These are phyloP conservation scores for Luscinia luscinia DNA, from an alignment of 2,797 vertebrate species.

Conservation along the genomic window DNA sequence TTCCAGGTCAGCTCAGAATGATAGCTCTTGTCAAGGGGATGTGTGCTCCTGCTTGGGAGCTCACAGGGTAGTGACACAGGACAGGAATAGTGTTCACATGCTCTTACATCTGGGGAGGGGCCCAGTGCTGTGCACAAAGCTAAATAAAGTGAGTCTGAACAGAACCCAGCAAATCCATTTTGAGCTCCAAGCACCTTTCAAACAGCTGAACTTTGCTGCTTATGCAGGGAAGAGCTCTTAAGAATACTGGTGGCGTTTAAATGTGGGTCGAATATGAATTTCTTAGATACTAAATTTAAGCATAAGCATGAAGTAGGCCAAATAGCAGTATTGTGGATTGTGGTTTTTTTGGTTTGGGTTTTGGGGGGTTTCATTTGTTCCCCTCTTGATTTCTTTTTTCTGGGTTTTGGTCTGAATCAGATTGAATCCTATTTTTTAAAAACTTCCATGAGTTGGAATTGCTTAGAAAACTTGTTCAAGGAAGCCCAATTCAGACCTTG, in stretches of 20 bases:
- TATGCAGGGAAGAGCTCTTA: not conserved
- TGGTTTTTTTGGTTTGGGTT: fast-evolving
- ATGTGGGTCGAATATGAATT: not conserved
- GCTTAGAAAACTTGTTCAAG: not conserved
- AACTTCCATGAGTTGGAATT: not conserved
- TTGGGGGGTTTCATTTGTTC: fast-evolving
- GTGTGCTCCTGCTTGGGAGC: not conserved
- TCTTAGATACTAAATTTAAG: not conserved
- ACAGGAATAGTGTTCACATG: not conserved
- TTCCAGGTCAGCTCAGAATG: not conserved
- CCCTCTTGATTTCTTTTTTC: not conserved
- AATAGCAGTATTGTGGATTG: not conserved
- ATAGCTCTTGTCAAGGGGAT: not conserved
- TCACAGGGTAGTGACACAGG: not conserved
- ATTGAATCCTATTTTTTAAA: not conserved
- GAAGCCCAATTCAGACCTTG: not conserved
- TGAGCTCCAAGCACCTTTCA: not conserved
- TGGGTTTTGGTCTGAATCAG: not conserved
- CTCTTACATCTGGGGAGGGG: not conserved
- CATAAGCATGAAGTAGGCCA: not conserved
- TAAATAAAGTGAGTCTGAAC: not conserved
- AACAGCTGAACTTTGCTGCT: not conserved
- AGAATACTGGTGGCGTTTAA: not conserved
- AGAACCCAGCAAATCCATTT: not conserved
- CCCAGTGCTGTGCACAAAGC: not conserved